Base-by-base conservation (phyloP, 2,888 invertebrate species). In the Drosophila limbata region DNA sequence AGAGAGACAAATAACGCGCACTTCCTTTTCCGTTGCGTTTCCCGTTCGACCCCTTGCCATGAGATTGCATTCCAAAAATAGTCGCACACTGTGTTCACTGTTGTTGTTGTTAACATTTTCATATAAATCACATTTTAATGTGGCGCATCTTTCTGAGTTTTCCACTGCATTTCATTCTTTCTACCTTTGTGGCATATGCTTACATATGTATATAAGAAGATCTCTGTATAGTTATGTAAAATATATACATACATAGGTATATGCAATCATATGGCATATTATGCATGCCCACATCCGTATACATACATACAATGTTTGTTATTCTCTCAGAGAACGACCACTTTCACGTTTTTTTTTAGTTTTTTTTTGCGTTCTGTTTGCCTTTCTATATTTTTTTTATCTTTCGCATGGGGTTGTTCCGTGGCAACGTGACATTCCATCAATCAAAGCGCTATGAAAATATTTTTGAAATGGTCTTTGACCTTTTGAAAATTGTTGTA, bases 81-180 rank as follows among this genome's bases (percentile, higher is more conserved):
- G 78, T 71, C 57, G 52, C 64, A 69, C 44, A 66, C 65, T 61
- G 60, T 77, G 69, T 55, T 55, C 21, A 13, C 8, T 55, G 37
- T 45, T 52, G 28, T n/a, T 55, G 37, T 40, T 51, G 39, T 37
- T 72, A 66, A 60, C 62, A 69, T 72, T 72, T 77, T 75, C 67
- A 72, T 69, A 83, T 84, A 83, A 83, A 84, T 83, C 83, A 81
- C 81, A 81, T 73, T 84, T 73, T 72, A 84, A 83, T 84, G 84
- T 75, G 74, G 75, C 77, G 60, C 81, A 79, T 74, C 76, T 78
- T 69, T 73, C 53, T 25, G 5, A 51, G 39, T 55, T 60, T 42
- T 42, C 4, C 15, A 44, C 44, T 50, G 52, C 65, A 61, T 50
- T 64, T 63, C 35, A 15, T 51, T 42, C 63, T 62, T 33, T 65